phyloP scores from a whole-genome alignment of 2,113 vertebrate species.

The Neogale vison region DNA sequence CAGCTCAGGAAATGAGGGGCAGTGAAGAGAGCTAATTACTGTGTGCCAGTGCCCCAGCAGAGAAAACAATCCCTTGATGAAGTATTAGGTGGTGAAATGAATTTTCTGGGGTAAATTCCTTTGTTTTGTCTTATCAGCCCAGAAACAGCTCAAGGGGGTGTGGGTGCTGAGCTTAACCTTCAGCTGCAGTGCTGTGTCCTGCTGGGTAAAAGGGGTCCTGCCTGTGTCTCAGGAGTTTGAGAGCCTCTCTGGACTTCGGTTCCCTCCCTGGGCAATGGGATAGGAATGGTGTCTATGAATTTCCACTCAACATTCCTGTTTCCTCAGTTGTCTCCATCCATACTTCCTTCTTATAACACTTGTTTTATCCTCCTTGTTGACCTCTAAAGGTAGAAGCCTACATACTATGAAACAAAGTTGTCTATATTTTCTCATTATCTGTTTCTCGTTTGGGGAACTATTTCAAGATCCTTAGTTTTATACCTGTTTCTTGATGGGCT shows the following conservation, averaged over 20 bases:
- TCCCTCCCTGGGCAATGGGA: background rate
- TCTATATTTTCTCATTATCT: conserved; percentile 11
- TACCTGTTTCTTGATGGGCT: background rate
- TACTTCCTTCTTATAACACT: background rate
- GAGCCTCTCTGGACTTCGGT: background rate
- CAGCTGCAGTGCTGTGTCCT: background rate
- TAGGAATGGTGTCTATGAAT: background rate
- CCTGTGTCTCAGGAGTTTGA: background rate
- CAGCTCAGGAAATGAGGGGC: background rate
- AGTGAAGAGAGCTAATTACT: background rate
- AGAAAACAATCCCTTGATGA: background rate
- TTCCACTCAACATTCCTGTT: background rate
- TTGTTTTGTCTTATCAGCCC: background rate
- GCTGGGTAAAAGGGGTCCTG: background rate
- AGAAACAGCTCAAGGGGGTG: background rate
- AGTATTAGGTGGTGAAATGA: background rate
- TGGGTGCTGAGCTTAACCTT: background rate
- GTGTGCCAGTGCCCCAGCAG: background rate
- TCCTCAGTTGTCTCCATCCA: background rate
- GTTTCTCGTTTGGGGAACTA: background rate
- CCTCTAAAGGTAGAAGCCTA: background rate
- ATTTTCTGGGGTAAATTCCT: background rate
- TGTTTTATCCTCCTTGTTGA: background rate
- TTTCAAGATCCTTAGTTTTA: conserved; percentile 20
- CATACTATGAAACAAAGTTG: background rate